Evolutionary conservation across 2,113 vertebrate genomes (phyloP).

Genomic region (Sinocyclocheilus anophthalmus): DNA sequence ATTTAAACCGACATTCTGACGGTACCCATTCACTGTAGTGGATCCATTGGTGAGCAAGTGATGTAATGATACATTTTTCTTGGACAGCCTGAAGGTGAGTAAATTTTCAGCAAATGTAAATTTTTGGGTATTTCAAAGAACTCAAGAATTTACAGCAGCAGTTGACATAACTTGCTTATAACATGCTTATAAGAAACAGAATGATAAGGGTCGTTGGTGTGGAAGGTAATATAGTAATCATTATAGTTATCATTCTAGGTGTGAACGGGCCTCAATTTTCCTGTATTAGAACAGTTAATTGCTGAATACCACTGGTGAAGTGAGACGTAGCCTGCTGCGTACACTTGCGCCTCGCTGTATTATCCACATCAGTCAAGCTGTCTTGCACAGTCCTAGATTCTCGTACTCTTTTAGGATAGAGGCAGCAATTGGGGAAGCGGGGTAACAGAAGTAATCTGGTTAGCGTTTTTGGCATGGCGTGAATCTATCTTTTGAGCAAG

Average conservation of each 20-base stretch:
- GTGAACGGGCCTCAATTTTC: neutral
- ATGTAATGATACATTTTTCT: neutral
- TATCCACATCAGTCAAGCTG: conserved; percentile 52
- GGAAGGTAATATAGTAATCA: neutral
- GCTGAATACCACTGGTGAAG: conserved; percentile 39
- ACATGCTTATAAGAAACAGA: neutral
- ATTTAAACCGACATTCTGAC: too few relatives aligned
- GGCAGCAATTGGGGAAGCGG: conserved; percentile 40
- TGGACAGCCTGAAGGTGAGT: neutral
- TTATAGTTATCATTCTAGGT: neutral
- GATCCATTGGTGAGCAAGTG: neutral
- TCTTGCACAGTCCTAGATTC: conserved; percentile 39
- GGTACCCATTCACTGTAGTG: neutral
- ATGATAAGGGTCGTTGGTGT: neutral
- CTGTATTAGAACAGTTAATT: conserved; percentile 47
- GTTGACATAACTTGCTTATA: neutral
- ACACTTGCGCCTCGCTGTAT: conserved; percentile 32
- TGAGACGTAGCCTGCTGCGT: neutral
- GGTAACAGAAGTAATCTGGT: conserved; percentile 62
- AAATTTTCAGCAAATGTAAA: neutral
- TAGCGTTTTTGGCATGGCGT: conserved; percentile 54
- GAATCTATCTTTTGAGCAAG: conserved; percentile 56
- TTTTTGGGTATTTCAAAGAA: neutral
- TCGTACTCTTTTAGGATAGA: conserved; percentile 27
- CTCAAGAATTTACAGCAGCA: neutral